These are phyloP conservation scores for Podabrus alpinus DNA, from an alignment of 2,888 invertebrate genomes.

Conservation along the genomic window DNA sequence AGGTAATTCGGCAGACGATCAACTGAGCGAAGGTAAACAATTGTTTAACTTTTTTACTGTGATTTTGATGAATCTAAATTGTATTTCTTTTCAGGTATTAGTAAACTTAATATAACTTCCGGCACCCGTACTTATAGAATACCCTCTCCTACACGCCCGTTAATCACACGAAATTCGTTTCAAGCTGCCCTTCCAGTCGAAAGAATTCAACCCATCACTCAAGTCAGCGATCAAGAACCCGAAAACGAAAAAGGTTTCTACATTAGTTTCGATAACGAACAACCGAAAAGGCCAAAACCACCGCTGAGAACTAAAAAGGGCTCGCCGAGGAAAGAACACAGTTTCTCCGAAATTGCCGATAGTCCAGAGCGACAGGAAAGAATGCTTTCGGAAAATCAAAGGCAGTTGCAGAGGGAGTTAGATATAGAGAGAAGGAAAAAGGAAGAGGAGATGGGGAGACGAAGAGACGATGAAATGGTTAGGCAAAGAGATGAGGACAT, in stretches of 20 bases:
- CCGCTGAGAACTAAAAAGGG: slow-evolving; percentile 75
- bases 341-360: slow-evolving; percentile 32
- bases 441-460: slow-evolving; percentile 51
- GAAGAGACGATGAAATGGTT: slow-evolving; percentile 56
- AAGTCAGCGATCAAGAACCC: slow-evolving; percentile 56
- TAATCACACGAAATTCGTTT: slow-evolving; percentile 72
- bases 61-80: neutral
- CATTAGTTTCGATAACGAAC: slow-evolving; percentile 89
- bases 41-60: neutral
- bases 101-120: slow-evolving; percentile 81
- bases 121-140: slow-evolving; percentile 88
- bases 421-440: slow-evolving; percentile 55
- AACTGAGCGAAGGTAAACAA: slow-evolving; percentile 48
- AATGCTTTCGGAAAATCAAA: slow-evolving; percentile 41
- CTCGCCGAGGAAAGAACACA: slow-evolving; percentile 76
- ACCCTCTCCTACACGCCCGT: slow-evolving; percentile 83
- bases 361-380: slow-evolving; percentile 18
- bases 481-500: slow-evolving; percentile 51
- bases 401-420: slow-evolving; percentile 57
- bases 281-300: slow-evolving; percentile 87
- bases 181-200: slow-evolving; percentile 54
- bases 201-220: slow-evolving; percentile 46
- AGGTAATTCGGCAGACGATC: slow-evolving; percentile 67
- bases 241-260: slow-evolving; percentile 84
- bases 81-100: slow-evolving; percentile 61